Base-by-base conservation (phyloP, 2,888 invertebrate genomes). In the Drosophila rubida region DNA sequence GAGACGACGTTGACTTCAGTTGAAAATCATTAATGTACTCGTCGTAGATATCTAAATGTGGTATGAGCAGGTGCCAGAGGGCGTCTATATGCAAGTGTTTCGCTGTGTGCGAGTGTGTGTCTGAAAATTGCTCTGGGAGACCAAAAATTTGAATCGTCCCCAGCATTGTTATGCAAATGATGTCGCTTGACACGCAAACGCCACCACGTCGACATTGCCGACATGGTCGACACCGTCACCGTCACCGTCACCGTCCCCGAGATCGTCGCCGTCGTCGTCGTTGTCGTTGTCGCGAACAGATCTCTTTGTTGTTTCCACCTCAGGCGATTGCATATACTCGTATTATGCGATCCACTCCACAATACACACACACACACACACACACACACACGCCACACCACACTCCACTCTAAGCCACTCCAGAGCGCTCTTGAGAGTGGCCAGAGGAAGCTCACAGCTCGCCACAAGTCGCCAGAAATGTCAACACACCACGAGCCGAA, bases 111-210 rank as follows among this genome's bases (percentile, higher is more conserved):
- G 44, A 46, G 30, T 55, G 55, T 78, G 66, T 76, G 57, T 74
- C 44, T 75, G 71, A 69, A 84, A 82, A 84, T 81, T 82, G 77
- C 85, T 79, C 85, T 84, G 81, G 85, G 85, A 82, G 85, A 85
- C 77, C 86, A 86, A 78, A 86, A 84, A 83, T 84, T 83, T 77
- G 76, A 83, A 86, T 86, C 83, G 87, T 86, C 85, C 79, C 89
- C 90, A 90, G 89, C 89, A 91, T 91, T 91, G 91, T 91, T 91
- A 91, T 91, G 91, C 91, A 91, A 91, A 91, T 91, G 90, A 90
- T 91, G 90, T 82, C 83, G 80, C 87, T 89, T 87, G 83, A 82
- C 91, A 91, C 91, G 91, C 91, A 89, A 91, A 85, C 89, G 78
- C 75, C 82, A 74, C 65, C 69, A 53, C n/a, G 62, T 70, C 70